Percentiles rank a stretch among this genome's conserved stretches.
phyloP scores from a whole-genome alignment of 2,888 invertebrate genomes.

The Lycophotia porphyrea region DNA sequence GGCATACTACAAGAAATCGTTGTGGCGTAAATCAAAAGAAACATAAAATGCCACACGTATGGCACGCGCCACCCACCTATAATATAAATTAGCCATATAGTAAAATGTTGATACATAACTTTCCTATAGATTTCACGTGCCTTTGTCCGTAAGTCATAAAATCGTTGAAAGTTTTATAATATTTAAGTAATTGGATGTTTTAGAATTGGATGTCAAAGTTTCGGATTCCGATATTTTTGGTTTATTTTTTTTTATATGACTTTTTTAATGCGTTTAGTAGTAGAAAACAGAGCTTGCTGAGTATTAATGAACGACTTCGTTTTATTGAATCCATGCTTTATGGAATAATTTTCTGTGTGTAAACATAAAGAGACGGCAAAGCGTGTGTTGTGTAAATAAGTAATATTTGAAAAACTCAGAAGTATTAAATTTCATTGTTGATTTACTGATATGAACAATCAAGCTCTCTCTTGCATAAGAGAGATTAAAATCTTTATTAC shows the following conservation, averaged over 20 bases:
- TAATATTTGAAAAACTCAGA: neutral
- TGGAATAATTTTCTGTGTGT: neutral
- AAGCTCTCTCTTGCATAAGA: neutral
- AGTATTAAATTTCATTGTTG: too few species aligned
- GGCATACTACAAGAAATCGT: constrained; percentile 40
- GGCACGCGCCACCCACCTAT: constrained; percentile 54
- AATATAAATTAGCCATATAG: constrained; percentile 35
- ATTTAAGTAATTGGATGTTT: constrained; percentile 42
- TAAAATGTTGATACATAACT: constrained; percentile 35
- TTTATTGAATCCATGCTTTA: neutral
- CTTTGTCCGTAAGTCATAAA: constrained; percentile 45
- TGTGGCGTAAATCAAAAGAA: constrained; percentile 58
- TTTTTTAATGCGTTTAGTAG: neutral
- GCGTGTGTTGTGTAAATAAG: neutral
- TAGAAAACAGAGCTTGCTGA: neutral
- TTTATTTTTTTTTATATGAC: neutral
- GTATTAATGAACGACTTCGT: neutral
- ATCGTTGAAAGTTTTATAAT: constrained; percentile 26
- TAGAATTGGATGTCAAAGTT: neutral
- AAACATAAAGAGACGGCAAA: neutral
- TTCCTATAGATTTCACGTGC: constrained; percentile 31
- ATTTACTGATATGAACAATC: neutral
- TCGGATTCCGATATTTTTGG: neutral
- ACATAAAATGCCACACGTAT: constrained; percentile 53
- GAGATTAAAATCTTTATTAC: too few species aligned